Base-by-base conservation (phyloP, 2,113 vertebrate genomes). In the Notechis scutatus region DNA sequence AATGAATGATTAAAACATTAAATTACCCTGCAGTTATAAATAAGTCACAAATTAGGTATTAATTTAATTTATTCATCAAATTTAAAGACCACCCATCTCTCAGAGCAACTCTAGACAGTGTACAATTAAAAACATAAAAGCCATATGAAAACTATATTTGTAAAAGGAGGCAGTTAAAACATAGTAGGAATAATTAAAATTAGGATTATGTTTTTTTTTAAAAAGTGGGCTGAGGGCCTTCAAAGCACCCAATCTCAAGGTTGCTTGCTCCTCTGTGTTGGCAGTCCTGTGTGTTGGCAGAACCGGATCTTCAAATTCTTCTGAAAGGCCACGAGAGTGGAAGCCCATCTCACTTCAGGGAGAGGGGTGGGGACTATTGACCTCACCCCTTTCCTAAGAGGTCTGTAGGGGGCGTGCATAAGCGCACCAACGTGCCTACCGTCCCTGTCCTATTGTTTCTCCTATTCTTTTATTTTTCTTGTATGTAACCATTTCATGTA, bases 311-410 rank as follows among this genome's bases (percentile, higher is more conserved):
- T 69, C 29, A 69, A 57, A 57, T 57, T 57, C 2, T 7, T 57
- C 56, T 57, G 21, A 57, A 69, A 69, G 61, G 61, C 26, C 61
- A 29, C 3, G 29, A n/a, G 4, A 69, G 29, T 6, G 64, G 12
- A 69, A 69, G 29, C 4, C 29, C 29, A 69, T 64, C 29, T 14
- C 26, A 69, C 12, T 69, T 59, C 23, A 4, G 1, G 29, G 26
- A 29, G 0, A 50, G 1, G 4, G 1, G 11, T 11, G 26, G 4
- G 59, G 10, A 15, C n/a, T n/a, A n/a, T n/a, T n/a, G n/a, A n/a
- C n/a, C n/a, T n/a, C n/a, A n/a, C n/a, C n/a, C n/a, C n/a, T n/a
- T n/a, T n/a, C n/a, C n/a, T n/a, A n/a, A n/a, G n/a, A n/a, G n/a
- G n/a, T n/a, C n/a, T n/a, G n/a, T n/a, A n/a, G n/a, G n/a, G n/a